These are phyloP conservation scores for Mesorhabditis belari DNA, from an alignment of 2,888 invertebrate genomes.

Conservation along the genomic window DNA sequence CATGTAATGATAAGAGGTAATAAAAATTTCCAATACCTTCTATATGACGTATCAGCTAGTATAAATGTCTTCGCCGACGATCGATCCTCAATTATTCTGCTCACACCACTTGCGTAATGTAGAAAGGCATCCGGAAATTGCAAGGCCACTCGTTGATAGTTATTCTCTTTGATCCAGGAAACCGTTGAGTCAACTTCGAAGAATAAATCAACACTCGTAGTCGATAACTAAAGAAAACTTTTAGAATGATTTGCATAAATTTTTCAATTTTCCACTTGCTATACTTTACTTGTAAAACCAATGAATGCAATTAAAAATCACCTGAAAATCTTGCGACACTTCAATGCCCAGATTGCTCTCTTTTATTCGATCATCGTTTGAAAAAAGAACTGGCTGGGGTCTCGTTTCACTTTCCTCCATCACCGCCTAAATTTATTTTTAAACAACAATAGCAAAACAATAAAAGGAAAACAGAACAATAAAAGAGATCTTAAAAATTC, in stretches of 20 bases:
- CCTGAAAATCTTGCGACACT: too few relatives aligned
- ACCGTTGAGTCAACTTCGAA: slow-evolving; percentile 34
- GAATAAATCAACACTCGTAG: too few relatives aligned
- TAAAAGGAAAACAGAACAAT: neutral
- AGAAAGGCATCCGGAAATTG: slow-evolving; percentile 46
- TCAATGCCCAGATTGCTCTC: too few relatives aligned
- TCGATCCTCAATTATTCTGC: slow-evolving; percentile 9
- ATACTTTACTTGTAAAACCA: too few relatives aligned
- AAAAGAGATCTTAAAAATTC: neutral
- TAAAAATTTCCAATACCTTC: slow-evolving; percentile 26
- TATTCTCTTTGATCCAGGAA: slow-evolving; percentile 32
- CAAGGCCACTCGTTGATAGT: slow-evolving; percentile 34
- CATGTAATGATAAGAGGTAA: neutral
- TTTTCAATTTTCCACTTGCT: too few relatives aligned
- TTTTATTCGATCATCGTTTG: neutral
- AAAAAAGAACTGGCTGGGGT: neutral
- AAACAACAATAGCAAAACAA: neutral
- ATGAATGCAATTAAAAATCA: too few relatives aligned
- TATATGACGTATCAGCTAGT: slow-evolving; percentile 48
- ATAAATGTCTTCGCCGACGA: slow-evolving; percentile 30
- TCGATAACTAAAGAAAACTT: too few relatives aligned
- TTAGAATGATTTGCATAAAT: too few relatives aligned
- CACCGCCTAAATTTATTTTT: neutral
- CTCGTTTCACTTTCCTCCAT: neutral
- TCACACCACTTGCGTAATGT: slow-evolving; percentile 20